Percentiles rank a stretch among this genome's conserved stretches.
Conservation (phyloP, 2,113 vertebrate genomes). For the Choloepus hoffmanni region DNA sequence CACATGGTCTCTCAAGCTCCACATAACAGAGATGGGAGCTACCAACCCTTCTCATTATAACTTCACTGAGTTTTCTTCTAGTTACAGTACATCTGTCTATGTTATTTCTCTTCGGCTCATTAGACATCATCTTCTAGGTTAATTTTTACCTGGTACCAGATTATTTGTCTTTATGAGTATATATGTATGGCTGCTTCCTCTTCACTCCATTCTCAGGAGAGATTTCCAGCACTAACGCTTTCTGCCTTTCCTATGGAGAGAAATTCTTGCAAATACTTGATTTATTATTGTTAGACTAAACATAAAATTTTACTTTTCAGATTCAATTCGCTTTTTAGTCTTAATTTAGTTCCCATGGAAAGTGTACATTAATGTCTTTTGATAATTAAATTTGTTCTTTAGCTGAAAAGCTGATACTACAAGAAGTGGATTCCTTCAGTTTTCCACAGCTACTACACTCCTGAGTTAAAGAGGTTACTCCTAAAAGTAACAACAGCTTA, state of each 20-base stretch:
- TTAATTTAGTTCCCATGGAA: not conserved
- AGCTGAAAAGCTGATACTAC: not conserved
- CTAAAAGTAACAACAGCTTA: conserved; percentile 18
- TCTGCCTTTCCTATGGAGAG: not conserved
- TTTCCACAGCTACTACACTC: not conserved
- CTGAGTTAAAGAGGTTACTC: not conserved
- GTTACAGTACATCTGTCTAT: not conserved
- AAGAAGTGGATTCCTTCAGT: not conserved
- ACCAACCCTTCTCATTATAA: not conserved
- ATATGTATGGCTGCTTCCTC: not conserved
- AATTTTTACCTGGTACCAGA: not conserved
- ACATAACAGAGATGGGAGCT: not conserved
- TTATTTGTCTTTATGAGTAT: not conserved
- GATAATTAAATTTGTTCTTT: not conserved
- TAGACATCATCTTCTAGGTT: not conserved
- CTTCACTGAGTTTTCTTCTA: too few species aligned
- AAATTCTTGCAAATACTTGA: not conserved
- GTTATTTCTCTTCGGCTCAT: not conserved
- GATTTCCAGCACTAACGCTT: not conserved
- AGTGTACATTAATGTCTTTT: not conserved
- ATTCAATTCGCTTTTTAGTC: conserved; percentile 9
- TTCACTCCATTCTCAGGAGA: not conserved
- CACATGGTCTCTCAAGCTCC: not conserved
- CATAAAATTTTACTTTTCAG: conserved; percentile 32
- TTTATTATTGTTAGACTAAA: conserved; percentile 39